These are phyloP conservation scores for Cyclura pinguis DNA, from an alignment of 2,797 vertebrate species.

Conservation along the genomic window DNA sequence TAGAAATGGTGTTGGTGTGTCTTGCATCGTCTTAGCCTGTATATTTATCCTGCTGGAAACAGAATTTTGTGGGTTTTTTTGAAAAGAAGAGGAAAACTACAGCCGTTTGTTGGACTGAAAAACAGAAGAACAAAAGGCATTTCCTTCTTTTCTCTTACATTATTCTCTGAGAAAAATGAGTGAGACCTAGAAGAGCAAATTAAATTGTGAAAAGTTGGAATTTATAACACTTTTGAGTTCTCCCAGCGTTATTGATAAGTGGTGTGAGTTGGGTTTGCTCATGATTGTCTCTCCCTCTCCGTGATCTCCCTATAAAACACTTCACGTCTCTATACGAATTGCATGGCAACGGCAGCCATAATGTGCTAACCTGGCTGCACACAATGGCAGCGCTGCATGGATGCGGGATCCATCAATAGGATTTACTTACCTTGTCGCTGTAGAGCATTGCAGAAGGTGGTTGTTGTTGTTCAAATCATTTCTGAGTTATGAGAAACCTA, in stretches of 20 bases:
- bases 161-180: conserved; percentile 22
- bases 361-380: background rate
- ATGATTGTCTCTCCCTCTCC: background rate
- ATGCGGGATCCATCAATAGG: no score
- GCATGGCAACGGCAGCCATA: background rate
- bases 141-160: background rate
- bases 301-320: background rate
- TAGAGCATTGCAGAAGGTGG: no score
- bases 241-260: background rate
- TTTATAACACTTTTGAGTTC: conserved; percentile 23
- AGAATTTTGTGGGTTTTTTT: background rate
- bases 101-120: background rate
- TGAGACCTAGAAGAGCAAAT: conserved; percentile 7
- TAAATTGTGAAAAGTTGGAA: background rate
- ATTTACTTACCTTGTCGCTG: no score
- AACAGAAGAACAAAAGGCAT: background rate
- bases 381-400: accelerated
- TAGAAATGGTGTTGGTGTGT: background rate
- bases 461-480: no score
- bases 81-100: background rate
- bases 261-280: background rate
- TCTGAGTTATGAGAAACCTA: no score
- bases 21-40: background rate
- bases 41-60: background rate
- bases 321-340: background rate